Conservation (phyloP, 1,140 invertebrate species). For the Trissolcus basalis region DNA sequence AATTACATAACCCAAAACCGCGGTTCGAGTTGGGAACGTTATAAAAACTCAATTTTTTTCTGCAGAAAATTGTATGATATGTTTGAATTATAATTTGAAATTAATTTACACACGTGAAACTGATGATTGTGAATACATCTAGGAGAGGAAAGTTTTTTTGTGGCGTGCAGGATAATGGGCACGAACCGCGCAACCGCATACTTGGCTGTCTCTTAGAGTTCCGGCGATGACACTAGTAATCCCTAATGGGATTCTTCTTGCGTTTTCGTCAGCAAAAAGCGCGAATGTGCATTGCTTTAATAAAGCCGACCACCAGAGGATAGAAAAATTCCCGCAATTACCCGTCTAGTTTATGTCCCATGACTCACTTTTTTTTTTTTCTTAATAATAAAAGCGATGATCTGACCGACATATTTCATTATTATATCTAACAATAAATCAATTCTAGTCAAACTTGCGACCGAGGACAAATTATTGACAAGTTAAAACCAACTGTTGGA, state of each 20-base stretch:
- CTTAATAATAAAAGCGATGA: conserved; percentile 3
- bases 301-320: conserved; percentile 14
- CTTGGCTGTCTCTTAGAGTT: conserved; percentile 25
- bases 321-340: conserved; percentile 21
- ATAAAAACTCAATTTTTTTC: too few species aligned
- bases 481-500: too few species aligned
- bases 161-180: conserved; percentile 23
- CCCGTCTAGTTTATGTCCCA: neutral
- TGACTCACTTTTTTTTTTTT: neutral
- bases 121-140: conserved; percentile 12
- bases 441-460: too few species aligned
- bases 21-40: too few species aligned
- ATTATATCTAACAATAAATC: neutral
- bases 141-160: conserved; percentile 21
- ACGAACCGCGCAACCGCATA: conserved; percentile 42
- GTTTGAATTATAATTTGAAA: too few species aligned
- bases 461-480: too few species aligned
- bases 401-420: conserved; percentile 5
- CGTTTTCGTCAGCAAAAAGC: conserved; percentile 14
- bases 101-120: too few species aligned
- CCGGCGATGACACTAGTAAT: conserved; percentile 25
- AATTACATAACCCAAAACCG: neutral
- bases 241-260: conserved; percentile 46
- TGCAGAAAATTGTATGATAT: too few species aligned
- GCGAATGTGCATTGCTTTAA: conserved; percentile 26